Evolutionary conservation across 2,797 vertebrate genomes (phyloP).

Genomic region (Liparis tanakae): DNA sequence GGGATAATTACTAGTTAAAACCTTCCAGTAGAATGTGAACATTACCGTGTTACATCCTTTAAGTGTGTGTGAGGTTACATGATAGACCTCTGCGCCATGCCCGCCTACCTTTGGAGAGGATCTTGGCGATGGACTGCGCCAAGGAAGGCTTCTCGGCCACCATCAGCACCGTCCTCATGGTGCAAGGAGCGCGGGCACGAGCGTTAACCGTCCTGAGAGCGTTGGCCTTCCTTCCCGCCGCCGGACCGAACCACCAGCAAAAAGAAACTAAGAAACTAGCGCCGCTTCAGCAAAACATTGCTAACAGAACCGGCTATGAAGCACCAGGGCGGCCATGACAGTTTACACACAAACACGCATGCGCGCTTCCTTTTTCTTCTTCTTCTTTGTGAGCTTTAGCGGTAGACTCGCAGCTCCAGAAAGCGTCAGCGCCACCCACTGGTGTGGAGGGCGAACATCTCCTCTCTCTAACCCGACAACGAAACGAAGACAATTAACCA

Average conservation of each 20-base stretch:
- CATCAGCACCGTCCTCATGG: slow-evolving; percentile 95
- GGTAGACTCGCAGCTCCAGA: too few species aligned
- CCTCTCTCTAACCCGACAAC: too few species aligned
- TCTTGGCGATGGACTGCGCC: slow-evolving; percentile 96
- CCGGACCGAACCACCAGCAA: background rate
- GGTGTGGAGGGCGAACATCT: too few species aligned
- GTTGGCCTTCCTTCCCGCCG: background rate
- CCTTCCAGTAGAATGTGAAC: background rate
- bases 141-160: slow-evolving; percentile 96
- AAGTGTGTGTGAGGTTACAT: background rate
- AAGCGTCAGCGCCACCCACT: too few species aligned
- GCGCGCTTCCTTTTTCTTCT: too few species aligned
- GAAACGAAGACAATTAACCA: too few species aligned
- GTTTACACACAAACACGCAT: background rate
- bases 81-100: background rate
- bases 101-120: slow-evolving; percentile 92
- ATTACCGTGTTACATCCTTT: background rate
- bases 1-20: background rate
- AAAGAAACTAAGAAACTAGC: background rate
- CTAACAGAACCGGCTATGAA: background rate
- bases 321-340: background rate
- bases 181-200: background rate
- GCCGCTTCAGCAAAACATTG: background rate
- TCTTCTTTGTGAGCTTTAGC: too few species aligned
- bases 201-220: background rate